A percentile compares a stretch with the other conserved stretches of the same genome.
Conservation (phyloP, 2,113 vertebrate genomes). For the Regulus satrapa region DNA sequence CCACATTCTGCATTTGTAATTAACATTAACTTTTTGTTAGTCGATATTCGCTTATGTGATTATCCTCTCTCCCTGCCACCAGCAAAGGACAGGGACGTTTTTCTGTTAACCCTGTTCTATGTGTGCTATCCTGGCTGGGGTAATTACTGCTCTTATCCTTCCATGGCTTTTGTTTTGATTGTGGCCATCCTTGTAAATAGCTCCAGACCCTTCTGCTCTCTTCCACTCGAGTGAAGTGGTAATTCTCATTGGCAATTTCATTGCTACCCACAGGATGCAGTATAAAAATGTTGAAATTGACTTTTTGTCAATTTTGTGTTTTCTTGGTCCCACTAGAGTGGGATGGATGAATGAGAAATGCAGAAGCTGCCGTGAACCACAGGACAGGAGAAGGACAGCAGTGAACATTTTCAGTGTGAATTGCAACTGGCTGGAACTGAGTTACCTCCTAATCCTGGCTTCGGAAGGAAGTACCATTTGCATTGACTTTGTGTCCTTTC, state of each 20-base stretch:
- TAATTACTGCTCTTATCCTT: background rate
- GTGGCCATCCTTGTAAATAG: background rate
- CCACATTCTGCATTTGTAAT: background rate
- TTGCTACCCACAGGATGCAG: background rate
- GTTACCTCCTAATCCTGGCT: background rate
- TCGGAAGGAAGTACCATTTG: background rate
- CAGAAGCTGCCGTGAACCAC: background rate
- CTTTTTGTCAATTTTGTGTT: background rate
- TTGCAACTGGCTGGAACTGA: background rate
- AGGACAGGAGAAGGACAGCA: background rate
- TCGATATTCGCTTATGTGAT: background rate
- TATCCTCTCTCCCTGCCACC: background rate
- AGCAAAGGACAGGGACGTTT: background rate
- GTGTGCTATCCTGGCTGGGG: background rate
- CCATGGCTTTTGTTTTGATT: background rate
- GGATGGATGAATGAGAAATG: background rate
- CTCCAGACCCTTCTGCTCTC: conserved; percentile 2
- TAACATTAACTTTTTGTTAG: background rate
- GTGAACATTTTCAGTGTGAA: background rate
- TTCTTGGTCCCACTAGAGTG: background rate
- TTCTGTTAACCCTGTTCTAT: background rate
- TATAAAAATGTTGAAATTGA: background rate
- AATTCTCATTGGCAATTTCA: conserved; percentile 3
- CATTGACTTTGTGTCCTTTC: background rate
- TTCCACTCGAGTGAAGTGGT: background rate